phyloP scores from a whole-genome alignment of 37 sponge, comb jelly and placozoan species.

The Haliclona indistincta region DNA sequence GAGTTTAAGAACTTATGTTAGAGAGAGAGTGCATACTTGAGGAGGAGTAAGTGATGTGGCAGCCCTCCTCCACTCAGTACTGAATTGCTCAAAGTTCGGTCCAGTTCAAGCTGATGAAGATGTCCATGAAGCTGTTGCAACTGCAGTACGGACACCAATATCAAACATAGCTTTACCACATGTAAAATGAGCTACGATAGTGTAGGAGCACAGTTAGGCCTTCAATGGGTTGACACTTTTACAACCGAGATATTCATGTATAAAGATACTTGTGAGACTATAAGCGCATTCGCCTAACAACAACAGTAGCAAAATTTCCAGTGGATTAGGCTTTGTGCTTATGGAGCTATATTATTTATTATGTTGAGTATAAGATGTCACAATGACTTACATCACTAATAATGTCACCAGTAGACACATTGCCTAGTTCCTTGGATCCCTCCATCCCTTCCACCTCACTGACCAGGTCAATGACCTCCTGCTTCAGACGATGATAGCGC shows the following conservation, averaged over 20 bases:
- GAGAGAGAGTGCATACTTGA: slow-evolving; percentile 6
- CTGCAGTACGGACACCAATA: neutral
- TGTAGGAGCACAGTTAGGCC: too few relatives aligned
- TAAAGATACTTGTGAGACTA: neutral
- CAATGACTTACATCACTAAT: slow-evolving; percentile 40
- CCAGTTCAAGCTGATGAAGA: slow-evolving; percentile 51
- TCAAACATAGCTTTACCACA: neutral
- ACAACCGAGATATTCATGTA: neutral
- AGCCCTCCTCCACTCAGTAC: slow-evolving; percentile 8
- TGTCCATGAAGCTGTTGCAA: slow-evolving; percentile 58
- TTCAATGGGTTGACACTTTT: too few relatives aligned
- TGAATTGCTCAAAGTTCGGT: slow-evolving; percentile 9
- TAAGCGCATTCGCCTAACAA: neutral
- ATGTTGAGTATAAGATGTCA: too few relatives aligned
- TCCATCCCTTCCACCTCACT: slow-evolving; percentile 47
- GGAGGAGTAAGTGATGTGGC: slow-evolving; percentile 33
- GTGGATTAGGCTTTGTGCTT: too few relatives aligned
- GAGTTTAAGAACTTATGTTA: neutral
- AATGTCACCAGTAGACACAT: slow-evolving; percentile 37
- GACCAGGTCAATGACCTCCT: slow-evolving; percentile 59
- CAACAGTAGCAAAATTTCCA: too few relatives aligned
- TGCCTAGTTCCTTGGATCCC: slow-evolving; percentile 33
- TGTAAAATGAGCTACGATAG: too few relatives aligned
- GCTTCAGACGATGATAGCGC: slow-evolving; percentile 64
- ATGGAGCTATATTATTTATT: neutral